Percentiles rank a stretch among this genome's conserved stretches.
phyloP scores from a whole-genome alignment of 2,888 invertebrate species.

The Steinernema scapterisci region DNA sequence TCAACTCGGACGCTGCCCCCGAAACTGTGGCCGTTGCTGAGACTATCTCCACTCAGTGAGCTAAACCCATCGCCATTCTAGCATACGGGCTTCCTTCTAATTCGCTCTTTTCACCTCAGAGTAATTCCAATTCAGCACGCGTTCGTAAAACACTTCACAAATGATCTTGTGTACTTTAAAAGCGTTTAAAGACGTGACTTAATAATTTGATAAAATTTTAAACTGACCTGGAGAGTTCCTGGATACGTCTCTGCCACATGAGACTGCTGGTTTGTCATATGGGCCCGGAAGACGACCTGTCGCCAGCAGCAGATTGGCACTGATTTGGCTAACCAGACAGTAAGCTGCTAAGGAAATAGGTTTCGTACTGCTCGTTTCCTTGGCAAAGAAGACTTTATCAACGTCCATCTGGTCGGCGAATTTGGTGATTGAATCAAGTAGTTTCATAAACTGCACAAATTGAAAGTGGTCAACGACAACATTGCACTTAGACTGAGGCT shows the following conservation, averaged over 20 bases:
- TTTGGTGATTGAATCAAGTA: conserved; percentile 41
- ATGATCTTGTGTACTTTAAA: conserved; percentile 19
- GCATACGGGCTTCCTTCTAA: conserved; percentile 7
- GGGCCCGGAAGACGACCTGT: neutral
- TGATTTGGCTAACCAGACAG: conserved; percentile 40
- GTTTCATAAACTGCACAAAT: conserved; percentile 50
- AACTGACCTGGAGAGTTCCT: conserved; percentile 33
- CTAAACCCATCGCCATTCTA: neutral
- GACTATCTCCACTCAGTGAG: conserved; percentile 23
- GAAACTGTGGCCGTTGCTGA: conserved; percentile 50
- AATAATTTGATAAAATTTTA: conserved; percentile 31
- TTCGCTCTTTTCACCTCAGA: conserved; percentile 15
- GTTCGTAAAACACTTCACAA: neutral
- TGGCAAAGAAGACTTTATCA: conserved; percentile 53
- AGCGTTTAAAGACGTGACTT: neutral
- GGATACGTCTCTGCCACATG: neutral
- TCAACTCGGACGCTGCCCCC: conserved; percentile 47
- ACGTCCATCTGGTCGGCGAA: conserved; percentile 54
- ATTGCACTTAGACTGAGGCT: conserved; percentile 52
- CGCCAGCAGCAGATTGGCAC: conserved; percentile 34
- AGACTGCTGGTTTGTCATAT: conserved; percentile 2
- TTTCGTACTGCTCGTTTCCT: neutral
- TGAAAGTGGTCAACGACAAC: conserved; percentile 64
- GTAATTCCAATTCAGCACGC: neutral
- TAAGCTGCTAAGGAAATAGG: neutral